Evolutionary conservation across 2,113 vertebrate genomes (phyloP), one percentile per base, ranked within the genome.

Genomic region (Nyctereutes procyonoides): DNA sequence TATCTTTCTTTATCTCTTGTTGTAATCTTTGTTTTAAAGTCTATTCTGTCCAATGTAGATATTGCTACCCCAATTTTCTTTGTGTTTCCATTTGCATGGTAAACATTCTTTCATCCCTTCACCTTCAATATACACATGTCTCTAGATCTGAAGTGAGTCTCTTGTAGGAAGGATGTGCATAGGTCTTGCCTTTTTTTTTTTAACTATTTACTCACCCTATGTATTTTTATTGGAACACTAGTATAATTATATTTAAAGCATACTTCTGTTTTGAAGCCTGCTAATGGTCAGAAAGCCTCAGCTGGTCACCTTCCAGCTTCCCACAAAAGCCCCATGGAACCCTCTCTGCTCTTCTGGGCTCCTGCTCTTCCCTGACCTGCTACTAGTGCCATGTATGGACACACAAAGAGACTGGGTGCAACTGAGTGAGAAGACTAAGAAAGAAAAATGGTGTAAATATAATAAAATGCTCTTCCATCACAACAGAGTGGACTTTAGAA

Each of bases 311-410:
- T n/a, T 65, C 5, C 3, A 84, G 16, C 8, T 48, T 8, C 14
- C 8, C 43, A 53, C 12, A 58, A n/a, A 62, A 30, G 3, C 14
- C 76, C 22, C 38, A 3, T 1, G 35, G 51, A 28, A 32, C 5
- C 19, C 48, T 20, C 62, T 51, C 43, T 15, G 5, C 30, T 9
- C 19, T 35, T 17, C 58, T 22, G 35, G 30, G 32, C 10, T 24
- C 4, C 7, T 0, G 15, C 58, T 62, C 48, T 62, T 7, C 48
- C 22, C n/a, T 71, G 30, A 35, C 7, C 16, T 60, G 76, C 8
- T 11, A 15, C 13, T 7, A 30, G 5, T 32, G 53, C 11, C 63
- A 43, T 0, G 0, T 0, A 4, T 3, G 58, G 30, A 38, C n/a
- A 56, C 2, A 65, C 51, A 60, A 86, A 81, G 35, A 20, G 15